These are phyloP conservation scores for Cyprinodon tularosa DNA, from an alignment of 2,113 vertebrate genomes.

Conservation along the genomic window DNA sequence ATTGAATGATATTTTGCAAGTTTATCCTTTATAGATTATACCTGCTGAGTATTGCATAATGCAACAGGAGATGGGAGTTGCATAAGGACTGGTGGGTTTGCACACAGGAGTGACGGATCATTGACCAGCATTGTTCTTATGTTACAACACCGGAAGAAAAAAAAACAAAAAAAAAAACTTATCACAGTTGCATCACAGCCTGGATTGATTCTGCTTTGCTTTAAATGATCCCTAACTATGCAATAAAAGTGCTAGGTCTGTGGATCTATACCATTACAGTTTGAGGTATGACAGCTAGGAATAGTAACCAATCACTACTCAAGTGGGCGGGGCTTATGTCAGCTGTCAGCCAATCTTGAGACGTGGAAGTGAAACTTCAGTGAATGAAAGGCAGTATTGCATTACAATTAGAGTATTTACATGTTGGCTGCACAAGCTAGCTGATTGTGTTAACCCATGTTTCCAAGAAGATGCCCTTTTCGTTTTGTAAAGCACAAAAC, in stretches of 20 bases:
- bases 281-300: constrained; percentile 14
- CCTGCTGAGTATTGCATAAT: constrained; percentile 56
- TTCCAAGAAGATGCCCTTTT: not conserved
- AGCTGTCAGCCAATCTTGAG: constrained; percentile 40
- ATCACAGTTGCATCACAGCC: not conserved
- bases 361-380: constrained; percentile 8
- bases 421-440: not conserved
- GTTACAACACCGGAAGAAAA: not conserved
- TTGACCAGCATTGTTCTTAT: not conserved
- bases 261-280: not conserved
- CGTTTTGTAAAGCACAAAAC: not conserved
- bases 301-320: constrained; percentile 31
- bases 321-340: constrained; percentile 32
- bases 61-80: constrained; percentile 57
- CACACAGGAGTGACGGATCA: not conserved
- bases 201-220: not conserved
- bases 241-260: constrained; percentile 4
- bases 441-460: constrained; percentile 1
- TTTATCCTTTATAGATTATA: constrained; percentile 36
- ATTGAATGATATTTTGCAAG: not conserved
- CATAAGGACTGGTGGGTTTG: constrained; percentile 44
- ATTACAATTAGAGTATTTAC: not conserved
- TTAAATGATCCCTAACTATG: not conserved
- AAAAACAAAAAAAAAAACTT: not conserved
- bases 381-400: not conserved